Percentiles rank a stretch among this genome's conserved stretches.
Conservation (phyloP, 1,140 invertebrate genomes). For the Chlorops oryzae region DNA sequence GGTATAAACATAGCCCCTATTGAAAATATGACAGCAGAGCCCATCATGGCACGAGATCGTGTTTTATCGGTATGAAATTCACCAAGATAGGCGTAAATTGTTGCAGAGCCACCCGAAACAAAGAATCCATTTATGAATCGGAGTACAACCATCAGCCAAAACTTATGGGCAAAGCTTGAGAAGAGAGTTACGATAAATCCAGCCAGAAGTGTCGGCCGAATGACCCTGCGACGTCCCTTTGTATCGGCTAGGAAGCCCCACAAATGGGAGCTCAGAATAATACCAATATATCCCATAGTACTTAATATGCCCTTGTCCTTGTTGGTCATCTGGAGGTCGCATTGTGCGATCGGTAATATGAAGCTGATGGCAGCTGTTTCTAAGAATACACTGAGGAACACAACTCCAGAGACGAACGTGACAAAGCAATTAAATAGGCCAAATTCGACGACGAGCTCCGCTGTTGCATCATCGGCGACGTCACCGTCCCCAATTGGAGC, state of each 20-base stretch:
- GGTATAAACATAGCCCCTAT: conserved; percentile 13
- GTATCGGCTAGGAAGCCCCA: conserved; percentile 74
- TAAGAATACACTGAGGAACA: conserved; percentile 54
- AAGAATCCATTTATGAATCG: conserved; percentile 15
- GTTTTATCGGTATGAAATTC: conserved; percentile 12
- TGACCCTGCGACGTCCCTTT: conserved; percentile 59
- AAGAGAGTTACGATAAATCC: conserved; percentile 6
- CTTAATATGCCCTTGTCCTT: conserved; percentile 55
- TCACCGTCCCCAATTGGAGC: no score
- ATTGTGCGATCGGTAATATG: conserved; percentile 60
- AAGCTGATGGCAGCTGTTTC: conserved; percentile 57
- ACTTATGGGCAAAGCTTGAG: conserved; percentile 5
- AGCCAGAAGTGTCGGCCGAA: conserved; percentile 47
- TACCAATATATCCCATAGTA: conserved; percentile 49
- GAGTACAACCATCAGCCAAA: conserved; percentile 8
- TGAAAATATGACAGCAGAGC: conserved; percentile 18
- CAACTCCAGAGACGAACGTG: conserved; percentile 51
- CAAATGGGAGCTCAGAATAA: conserved; percentile 52
- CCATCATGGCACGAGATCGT: conserved; percentile 13
- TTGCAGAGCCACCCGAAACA: conserved; percentile 10
- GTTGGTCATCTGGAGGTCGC: conserved; percentile 57
- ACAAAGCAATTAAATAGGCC: conserved; percentile 59
- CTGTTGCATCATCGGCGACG: no score
- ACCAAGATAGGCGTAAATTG: conserved; percentile 13
- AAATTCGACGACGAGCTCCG: no score